Evolutionary conservation across 1,140 invertebrate genomes (phyloP).

Genomic region (Trichonephila inaurata): DNA sequence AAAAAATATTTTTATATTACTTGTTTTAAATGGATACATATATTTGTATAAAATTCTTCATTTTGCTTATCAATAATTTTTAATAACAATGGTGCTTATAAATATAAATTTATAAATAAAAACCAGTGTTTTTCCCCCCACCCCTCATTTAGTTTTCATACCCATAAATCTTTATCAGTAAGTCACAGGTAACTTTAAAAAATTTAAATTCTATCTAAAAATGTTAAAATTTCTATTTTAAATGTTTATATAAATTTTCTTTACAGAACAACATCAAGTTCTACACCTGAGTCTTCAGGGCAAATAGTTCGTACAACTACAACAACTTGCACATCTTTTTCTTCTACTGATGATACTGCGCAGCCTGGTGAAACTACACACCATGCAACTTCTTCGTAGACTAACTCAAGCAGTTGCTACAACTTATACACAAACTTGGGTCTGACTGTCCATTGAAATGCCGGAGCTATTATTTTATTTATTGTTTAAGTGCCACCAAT

Average conservation of each 20-base stretch:
- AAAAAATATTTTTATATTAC: too few relatives aligned
- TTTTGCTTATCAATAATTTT: too few relatives aligned
- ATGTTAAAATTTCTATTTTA: too few relatives aligned
- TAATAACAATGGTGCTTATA: too few relatives aligned
- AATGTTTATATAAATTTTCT: background rate
- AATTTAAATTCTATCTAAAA: too few relatives aligned
- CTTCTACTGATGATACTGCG: background rate
- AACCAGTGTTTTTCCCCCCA: too few relatives aligned
- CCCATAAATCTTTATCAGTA: too few relatives aligned
- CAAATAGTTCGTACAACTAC: slow-evolving; percentile 9
- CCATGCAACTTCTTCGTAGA: background rate
- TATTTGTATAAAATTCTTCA: too few relatives aligned
- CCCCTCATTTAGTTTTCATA: too few relatives aligned
- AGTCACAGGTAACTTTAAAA: too few relatives aligned
- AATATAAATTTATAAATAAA: too few relatives aligned
- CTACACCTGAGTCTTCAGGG: slow-evolving; percentile 20
- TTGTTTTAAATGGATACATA: too few relatives aligned
- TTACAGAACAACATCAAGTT: slow-evolving; percentile 11
- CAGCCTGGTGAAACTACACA: slow-evolving; percentile 7
- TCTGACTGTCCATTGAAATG: slow-evolving; percentile 28
- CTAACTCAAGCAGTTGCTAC: background rate
- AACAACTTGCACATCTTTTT: slow-evolving; percentile 21
- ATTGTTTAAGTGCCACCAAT: background rate
- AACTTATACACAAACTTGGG: background rate
- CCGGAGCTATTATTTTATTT: slow-evolving; percentile 35